Evolutionary conservation across 2,797 vertebrate species (phyloP), one percentile per base, ranked within the genome.

Genomic region (Babyrousa celebensis): DNA sequence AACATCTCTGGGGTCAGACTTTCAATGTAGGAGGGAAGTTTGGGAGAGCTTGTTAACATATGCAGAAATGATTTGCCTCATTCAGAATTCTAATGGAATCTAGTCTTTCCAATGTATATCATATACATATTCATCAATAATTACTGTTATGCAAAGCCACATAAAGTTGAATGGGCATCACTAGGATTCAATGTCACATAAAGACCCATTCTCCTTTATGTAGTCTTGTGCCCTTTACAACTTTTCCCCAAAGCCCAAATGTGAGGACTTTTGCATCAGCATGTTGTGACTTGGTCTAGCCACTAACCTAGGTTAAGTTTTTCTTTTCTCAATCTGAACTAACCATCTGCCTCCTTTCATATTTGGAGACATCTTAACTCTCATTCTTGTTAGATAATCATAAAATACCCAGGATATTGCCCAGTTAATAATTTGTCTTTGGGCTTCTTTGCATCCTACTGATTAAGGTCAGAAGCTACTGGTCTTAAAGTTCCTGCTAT

Each of bases 341-440:
- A 72, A 58, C 17, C 5, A 12, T 85, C 71, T 85, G 15, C 65
- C 36, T 93, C 65, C 58, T 68, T 27, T 82, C 62, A 56, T 20
- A 40, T 15, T 77, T 63, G 36, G 5, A 90, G 70, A 5, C 10
- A 60, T 60, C 40, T 52, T 70, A 72, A 70, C 25, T 95, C 65
- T 84, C 68, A 91, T 89, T 96, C 74, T n/a, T 80, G 54, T 94
- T 95, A 87, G 70, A 70, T 82, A 43, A 92, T 86, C 20, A 67
- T 6, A 43, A 84, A 89, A 62, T 0, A 21, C 25, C 3, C 52
- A 77, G 29, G 17, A 58, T 56, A 77, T 94, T 79, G 17, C 7
- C 63, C 62, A 25, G 40, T 12, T 56, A 36, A 82, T 86, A 56
- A 78, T 80, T 88, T 92, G 17, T 83, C 60, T 89, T 54, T 86